Evolutionary conservation across 1,140 invertebrate genomes (phyloP).

Genomic region (Triops cancriformis): DNA sequence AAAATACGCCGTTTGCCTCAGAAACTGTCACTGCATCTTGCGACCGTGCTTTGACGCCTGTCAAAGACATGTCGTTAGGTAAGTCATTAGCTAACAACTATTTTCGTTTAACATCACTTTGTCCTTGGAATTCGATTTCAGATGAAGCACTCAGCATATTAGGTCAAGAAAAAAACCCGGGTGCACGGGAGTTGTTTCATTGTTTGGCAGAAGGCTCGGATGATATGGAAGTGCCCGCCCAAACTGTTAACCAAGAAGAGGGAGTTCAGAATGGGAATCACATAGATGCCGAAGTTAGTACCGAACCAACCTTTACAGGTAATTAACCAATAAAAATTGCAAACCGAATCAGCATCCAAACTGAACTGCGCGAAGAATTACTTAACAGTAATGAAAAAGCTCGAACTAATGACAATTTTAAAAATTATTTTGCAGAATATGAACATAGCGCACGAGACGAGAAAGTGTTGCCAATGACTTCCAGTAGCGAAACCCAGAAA

Average conservation of each 20-base stretch:
- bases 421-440: not conserved
- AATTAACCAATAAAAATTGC: not conserved
- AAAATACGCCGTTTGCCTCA: not conserved
- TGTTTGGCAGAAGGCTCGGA: not conserved
- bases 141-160: slow-evolving; percentile 6
- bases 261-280: not conserved
- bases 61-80: not conserved
- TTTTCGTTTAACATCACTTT: not conserved
- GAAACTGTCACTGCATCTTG: not conserved
- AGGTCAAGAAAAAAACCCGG: not conserved
- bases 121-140: not conserved
- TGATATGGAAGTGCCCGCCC: not conserved
- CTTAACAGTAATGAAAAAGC: not conserved
- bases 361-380: not conserved
- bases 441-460: not conserved
- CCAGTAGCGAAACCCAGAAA: not conserved
- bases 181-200: not conserved
- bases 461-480: not conserved
- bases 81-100: not conserved
- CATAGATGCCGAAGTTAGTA: not conserved
- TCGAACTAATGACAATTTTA: not conserved
- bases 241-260: not conserved
- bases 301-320: not conserved
- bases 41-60: not conserved
- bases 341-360: not conserved